Evolutionary conservation across 2,113 vertebrate genomes (phyloP).

Genomic region (Empidonax traillii): DNA sequence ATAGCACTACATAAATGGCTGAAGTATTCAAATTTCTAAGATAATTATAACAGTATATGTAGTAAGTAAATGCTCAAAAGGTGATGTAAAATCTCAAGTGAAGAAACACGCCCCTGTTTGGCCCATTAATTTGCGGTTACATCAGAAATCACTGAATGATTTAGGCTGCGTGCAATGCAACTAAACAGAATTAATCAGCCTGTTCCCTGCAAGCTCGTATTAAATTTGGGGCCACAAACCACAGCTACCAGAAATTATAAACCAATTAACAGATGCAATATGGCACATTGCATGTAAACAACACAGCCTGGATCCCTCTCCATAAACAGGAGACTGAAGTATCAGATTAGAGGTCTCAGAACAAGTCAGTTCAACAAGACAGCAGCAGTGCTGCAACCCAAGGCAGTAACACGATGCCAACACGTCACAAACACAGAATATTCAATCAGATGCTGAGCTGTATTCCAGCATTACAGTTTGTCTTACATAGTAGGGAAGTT

Average conservation of each 20-base stretch:
- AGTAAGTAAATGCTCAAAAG: neutral
- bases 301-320: neutral
- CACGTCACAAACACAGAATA: neutral
- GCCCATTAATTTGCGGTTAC: neutral
- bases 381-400: neutral
- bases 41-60: neutral
- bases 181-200: neutral
- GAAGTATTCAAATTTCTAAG: neutral
- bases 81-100: neutral
- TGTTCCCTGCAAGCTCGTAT: neutral
- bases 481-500: neutral
- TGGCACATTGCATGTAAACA: neutral
- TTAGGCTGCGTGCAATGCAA: neutral
- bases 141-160: neutral
- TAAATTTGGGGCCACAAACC: neutral
- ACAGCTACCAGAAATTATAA: neutral
- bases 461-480: neutral
- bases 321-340: neutral
- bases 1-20: neutral
- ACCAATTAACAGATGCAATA: neutral
- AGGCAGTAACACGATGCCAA: accelerated
- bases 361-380: neutral
- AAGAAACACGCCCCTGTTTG: neutral
- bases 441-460: neutral
- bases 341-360: neutral